Conservation (phyloP, 2,797 vertebrate genomes). For the Myiothlypis chrysogaster region DNA sequence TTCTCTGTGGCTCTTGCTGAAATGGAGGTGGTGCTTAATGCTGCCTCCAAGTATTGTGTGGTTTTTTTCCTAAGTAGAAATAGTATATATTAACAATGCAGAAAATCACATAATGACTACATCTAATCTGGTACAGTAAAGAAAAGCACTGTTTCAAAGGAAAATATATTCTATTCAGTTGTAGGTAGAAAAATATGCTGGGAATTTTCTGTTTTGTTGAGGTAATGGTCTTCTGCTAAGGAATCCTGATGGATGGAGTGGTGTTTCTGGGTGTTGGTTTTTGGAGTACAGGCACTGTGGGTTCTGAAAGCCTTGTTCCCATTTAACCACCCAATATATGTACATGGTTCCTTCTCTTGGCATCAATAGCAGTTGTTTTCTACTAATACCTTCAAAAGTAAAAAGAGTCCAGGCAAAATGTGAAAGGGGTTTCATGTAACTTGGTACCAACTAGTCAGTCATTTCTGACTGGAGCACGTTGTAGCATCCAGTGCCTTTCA, state of each 20-base stretch:
- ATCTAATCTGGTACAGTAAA: neutral
- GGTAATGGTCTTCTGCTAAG: neutral
- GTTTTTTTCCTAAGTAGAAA: neutral
- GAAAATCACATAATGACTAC: neutral
- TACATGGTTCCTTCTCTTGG: neutral
- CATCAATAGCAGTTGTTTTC: neutral
- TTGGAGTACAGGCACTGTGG: neutral
- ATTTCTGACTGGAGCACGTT: neutral
- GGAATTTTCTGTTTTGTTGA: neutral
- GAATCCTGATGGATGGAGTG: neutral
- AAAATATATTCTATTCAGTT: neutral
- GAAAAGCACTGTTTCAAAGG: neutral
- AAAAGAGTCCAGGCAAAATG: neutral
- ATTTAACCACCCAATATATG: neutral
- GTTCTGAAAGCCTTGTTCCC: neutral
- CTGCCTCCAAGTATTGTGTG: rapidly evolving
- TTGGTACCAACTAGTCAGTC: neutral
- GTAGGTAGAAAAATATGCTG: neutral
- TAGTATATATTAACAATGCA: neutral
- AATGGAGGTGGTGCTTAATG: neutral
- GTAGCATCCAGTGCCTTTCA: neutral
- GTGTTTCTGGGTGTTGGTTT: neutral
- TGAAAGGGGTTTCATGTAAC: neutral
- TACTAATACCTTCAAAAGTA: neutral
- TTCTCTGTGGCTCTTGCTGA: neutral